These are phyloP conservation scores for Narcine bancroftii DNA, from an alignment of 2,113 vertebrate genomes.

Conservation along the genomic window DNA sequence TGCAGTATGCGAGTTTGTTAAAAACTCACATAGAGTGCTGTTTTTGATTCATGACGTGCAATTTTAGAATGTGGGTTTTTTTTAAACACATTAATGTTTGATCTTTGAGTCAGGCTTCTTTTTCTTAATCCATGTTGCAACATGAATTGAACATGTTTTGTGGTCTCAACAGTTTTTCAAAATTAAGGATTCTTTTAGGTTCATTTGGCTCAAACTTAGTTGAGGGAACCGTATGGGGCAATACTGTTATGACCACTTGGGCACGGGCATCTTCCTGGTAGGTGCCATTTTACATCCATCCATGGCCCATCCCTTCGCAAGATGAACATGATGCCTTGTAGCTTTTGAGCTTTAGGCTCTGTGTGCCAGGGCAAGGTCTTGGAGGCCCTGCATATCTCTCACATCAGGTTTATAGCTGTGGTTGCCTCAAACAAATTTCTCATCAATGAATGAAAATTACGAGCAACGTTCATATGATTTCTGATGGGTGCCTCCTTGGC, in stretches of 20 bases:
- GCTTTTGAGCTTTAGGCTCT: too few relatives aligned
- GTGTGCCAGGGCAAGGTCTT: too few relatives aligned
- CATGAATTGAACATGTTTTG: constrained; percentile 28
- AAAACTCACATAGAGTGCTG: neutral
- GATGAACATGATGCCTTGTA: too few relatives aligned
- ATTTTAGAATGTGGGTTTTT: constrained; percentile 7
- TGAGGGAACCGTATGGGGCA: constrained; percentile 39
- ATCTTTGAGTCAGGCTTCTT: neutral
- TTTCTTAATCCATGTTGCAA: neutral
- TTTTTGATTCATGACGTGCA: constrained; percentile 25
- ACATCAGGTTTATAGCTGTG: neutral
- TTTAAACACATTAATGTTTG: neutral
- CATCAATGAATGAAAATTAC: neutral
- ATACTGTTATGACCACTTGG: too few relatives aligned
- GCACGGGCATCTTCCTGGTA: neutral
- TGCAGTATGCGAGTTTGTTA: neutral
- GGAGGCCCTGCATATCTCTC: neutral
- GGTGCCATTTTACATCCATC: neutral
- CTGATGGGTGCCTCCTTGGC: neutral
- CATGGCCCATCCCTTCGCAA: too few relatives aligned
- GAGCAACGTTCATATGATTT: neutral
- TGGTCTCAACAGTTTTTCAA: neutral
- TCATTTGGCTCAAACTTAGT: constrained; percentile 53
- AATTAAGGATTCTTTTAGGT: constrained; percentile 50
- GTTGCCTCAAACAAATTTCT: neutral